Base-by-base conservation (phyloP, 1,140 invertebrate genomes). In the Cotesia glomerata region DNA sequence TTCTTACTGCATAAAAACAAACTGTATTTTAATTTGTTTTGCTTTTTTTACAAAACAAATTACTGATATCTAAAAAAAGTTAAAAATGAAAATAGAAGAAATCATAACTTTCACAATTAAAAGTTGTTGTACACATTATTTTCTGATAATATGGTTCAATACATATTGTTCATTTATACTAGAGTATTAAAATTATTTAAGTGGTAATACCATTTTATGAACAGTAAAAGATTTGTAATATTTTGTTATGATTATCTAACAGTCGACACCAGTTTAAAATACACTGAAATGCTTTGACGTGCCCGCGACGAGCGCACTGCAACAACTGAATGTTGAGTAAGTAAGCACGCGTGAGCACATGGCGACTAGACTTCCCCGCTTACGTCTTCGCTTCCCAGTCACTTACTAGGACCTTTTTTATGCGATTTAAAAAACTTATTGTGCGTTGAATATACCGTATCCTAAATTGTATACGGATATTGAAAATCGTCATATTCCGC, bases 261-360 rank as follows among this genome's bases (percentile, higher is more conserved):
- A 45, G 39, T 45, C 39, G 5, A 45, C 39, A 11, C 39, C 5
- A 45, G 39, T 11, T 7, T 45, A 45, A 11, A 9, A 11, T 45
- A 45, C 39, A 45, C 39, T 9, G 0, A 45, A 45, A 5, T 45
- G 39, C 39, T 45, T 45, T 72, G 73, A 81, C 70, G 79, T 78
- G 72, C 68, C 71, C 81, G 75, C 69, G 70, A 78, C 74, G 82
- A 86, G 79, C 84, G 84, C 84, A 83, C 79, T 81, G 81, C 83
- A 79, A 83, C 80, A 80, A 87, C 85, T 87, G 85, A 86, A 77
- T 79, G 69, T 76, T 77, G 77, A 80, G 78, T 78, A 80, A 79
- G 77, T 79, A 76, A 80, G 82, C 78, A 82, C 79, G 79, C 75
- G 77, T 78, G 81, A 86, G 84, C 84, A 86, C 84, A 86, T 86